These are phyloP conservation scores for Hypselothyrea guttata DNA, from an alignment of 2,888 invertebrate species.

Conservation along the genomic window DNA sequence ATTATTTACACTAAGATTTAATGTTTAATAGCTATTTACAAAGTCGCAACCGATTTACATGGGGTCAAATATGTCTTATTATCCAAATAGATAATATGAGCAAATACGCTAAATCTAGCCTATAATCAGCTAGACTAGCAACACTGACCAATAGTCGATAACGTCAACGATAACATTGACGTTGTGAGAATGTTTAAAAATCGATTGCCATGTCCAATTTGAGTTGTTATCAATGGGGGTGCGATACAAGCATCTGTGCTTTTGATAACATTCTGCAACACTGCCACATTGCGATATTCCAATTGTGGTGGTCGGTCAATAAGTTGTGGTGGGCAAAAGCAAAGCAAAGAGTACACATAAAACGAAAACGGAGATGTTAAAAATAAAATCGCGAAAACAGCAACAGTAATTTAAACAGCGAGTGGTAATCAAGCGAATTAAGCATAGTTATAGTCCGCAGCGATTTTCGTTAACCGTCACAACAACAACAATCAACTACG, in stretches of 20 bases:
- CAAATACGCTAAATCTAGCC: too few species aligned
- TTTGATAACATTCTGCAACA: constrained; percentile 40
- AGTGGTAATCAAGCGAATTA: constrained; percentile 64
- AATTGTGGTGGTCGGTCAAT: constrained; percentile 54
- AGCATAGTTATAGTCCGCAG: constrained; percentile 43
- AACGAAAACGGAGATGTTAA: constrained; percentile 65
- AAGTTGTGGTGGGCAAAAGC: constrained; percentile 61
- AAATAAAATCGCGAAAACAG: constrained; percentile 63
- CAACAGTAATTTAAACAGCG: constrained; percentile 66
- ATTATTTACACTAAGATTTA: too few species aligned
- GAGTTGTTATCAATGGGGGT: neutral
- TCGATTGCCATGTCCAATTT: neutral
- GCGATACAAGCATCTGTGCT: constrained; percentile 12
- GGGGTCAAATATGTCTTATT: too few species aligned
- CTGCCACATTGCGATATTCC: constrained; percentile 40
- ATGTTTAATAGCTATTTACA: too few species aligned
- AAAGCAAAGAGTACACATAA: constrained; percentile 66
- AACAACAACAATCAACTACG: constrained; percentile 54
- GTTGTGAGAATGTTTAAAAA: neutral
- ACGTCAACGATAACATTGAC: too few species aligned
- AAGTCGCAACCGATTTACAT: too few species aligned
- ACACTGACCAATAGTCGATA: too few species aligned
- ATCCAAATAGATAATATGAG: too few species aligned
- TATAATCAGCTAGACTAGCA: too few species aligned
- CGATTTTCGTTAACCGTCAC: constrained; percentile 42